Conservation (phyloP, 2,797 vertebrate genomes). For the Prionace glauca region DNA sequence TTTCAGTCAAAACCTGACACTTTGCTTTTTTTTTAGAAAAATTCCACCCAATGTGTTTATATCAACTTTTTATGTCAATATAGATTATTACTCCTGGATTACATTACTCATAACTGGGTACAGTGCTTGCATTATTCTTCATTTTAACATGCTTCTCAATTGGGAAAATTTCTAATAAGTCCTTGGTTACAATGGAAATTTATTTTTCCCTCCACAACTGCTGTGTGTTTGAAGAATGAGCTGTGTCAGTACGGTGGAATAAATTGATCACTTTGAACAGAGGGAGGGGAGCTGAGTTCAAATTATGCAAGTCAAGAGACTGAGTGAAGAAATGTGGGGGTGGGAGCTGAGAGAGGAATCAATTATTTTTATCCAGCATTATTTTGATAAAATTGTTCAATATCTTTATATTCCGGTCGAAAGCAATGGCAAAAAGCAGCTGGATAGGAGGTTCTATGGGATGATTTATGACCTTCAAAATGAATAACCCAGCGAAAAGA, state of each 20-base stretch:
- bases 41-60: too few relatives aligned
- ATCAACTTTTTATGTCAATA: not conserved
- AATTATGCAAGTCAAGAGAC: conserved; percentile 28
- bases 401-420: not conserved
- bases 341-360: not conserved
- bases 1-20: too few relatives aligned
- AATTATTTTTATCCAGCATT: conserved; percentile 9
- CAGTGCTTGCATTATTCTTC: not conserved
- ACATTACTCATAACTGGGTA: not conserved
- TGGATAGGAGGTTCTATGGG: not conserved
- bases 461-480: conserved; percentile 36
- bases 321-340: conserved; percentile 23
- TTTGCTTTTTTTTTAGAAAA: too few relatives aligned
- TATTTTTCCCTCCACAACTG: not conserved
- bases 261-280: conserved; percentile 37
- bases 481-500: conserved; percentile 36
- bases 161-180: not conserved
- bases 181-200: not conserved
- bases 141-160: conserved; percentile 4
- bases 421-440: not conserved
- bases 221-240: not conserved
- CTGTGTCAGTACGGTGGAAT: not conserved
- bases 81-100: not conserved
- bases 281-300: conserved; percentile 20
- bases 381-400: conserved; percentile 29